Percentiles rank a stretch among this genome's conserved stretches.
Evolutionary conservation across 2,113 vertebrate genomes (phyloP).

Genomic region (Oryctolagus cuniculus): DNA sequence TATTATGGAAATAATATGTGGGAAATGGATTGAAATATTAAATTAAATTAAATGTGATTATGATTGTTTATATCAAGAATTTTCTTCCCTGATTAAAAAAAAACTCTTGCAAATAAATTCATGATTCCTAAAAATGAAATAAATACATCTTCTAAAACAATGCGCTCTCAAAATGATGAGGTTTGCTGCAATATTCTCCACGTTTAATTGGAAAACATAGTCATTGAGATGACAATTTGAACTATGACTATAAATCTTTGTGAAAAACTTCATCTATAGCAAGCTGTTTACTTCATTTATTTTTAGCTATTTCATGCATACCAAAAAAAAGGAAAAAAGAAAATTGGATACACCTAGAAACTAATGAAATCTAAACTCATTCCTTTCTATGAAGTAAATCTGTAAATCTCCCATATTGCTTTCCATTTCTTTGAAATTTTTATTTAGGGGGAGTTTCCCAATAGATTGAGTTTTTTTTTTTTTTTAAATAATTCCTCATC

Average conservation of each 20-base stretch:
- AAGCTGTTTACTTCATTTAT: conserved; percentile 32
- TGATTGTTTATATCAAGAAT: conserved; percentile 15
- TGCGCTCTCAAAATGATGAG: not conserved
- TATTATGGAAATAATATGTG: not conserved
- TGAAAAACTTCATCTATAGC: conserved; percentile 48
- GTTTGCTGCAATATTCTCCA: not conserved
- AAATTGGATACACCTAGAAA: conserved; percentile 48
- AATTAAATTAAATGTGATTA: conserved; percentile 41
- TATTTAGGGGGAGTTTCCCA: conserved; percentile 81
- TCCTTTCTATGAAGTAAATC: conserved; percentile 61
- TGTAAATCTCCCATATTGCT: not conserved
- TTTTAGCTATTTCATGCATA: conserved; percentile 23
- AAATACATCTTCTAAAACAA: conserved; percentile 53
- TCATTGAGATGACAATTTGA: conserved; percentile 53
- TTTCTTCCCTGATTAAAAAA: not conserved
- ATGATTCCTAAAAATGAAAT: conserved; percentile 27
- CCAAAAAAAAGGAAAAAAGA: not conserved
- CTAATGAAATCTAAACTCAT: conserved; percentile 51
- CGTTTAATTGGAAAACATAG: conserved; percentile 63
- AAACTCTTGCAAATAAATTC: conserved; percentile 12
- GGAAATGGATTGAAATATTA: conserved; percentile 8
- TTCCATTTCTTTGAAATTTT: conserved; percentile 87
- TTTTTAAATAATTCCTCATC: conserved; percentile 83
- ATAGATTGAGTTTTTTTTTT: not conserved
- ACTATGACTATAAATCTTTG: conserved; percentile 36